Evolutionary conservation across 2,797 vertebrate genomes (phyloP), one percentile per base, ranked within the genome.

Genomic region (Helostoma temminkii): DNA sequence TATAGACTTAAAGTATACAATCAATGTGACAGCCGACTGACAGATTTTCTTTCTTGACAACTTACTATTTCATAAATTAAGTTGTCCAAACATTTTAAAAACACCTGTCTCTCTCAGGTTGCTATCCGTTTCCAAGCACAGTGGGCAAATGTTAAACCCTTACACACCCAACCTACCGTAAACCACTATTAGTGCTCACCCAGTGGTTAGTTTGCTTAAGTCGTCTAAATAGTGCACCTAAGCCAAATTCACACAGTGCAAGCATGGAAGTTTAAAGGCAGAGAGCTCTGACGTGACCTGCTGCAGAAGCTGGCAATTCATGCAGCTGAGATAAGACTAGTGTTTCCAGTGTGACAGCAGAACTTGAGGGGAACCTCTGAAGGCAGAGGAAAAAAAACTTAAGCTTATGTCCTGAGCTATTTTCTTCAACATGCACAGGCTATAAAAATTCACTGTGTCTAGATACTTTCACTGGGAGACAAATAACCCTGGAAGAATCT

Each of bases 321-420:
- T 76, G 83, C 61, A 41, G 75, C 60, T 52, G 79, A 57, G 79
- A 89, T 89, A 84, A 89, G 83, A 74, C 75, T 45, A 46, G 74
- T 62, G 65, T 78, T 88, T 85, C 58, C 71, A 77, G 62, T 45
- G 77, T 79, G 86, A 88, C 83, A 81, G 71, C 71, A 57, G 53
- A 62, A 88, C 74, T 83, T 90, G 82, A 63, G 66, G 52, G 70
- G 36, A 68, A 67, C 26, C 73, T 87, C 68, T 69, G 74, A 79
- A 78, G 55, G 73, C 68, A 78, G 69, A n/a, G 18, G 25, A n/a
- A 47, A 59, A 69, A 46, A 60, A 26, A 73, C 74, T 52, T 62
- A 73, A 80, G 61, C 77, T 77, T 61, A 66, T 64, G 70, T 80
- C 70, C 60, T 4, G 22, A 80, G 65, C 34, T 76, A 83, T 84